Base-by-base conservation (phyloP, 2,797 vertebrate species). In the Arnoldichthys spilopterus region DNA sequence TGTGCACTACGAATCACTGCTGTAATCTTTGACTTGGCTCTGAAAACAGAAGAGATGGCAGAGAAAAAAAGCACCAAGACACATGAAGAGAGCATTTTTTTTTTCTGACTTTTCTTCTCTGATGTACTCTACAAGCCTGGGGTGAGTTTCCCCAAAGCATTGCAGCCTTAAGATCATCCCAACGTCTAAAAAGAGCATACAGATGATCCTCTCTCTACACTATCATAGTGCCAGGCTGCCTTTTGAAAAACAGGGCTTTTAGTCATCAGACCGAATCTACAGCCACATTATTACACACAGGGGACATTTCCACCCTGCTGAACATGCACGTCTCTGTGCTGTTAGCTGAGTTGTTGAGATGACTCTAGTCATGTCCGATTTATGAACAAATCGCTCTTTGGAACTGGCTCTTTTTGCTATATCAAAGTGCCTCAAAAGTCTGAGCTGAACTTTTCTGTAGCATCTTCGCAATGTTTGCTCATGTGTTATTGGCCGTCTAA, bases 151-250 rank as follows among this genome's bases (percentile, higher is more conserved):
- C n/a, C 49, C 37, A 64, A 56, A 72, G 58, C 58, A 54, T 5
- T 6, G 45, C 76, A 63, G 12, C 49, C 34, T 70, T 77, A 53
- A 69, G 56, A 47, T 26, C 67, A 69, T 49, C 40, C 32, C 66
- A 77, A n/a, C 18, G n/a, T 59, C 26, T 28, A 49, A 43, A 68
- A 68, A 68, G 45, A 67, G 24, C 40, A 47, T 67, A 49, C 43
- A 49, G 13, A 49, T 9, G 45, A 28, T 68, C 22, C 40, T 47
- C 28, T 32, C 58, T 18, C 58, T 16, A 18, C 30, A 32, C 30
- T 15, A 20, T 32, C 28, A 18, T 34, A 20, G 18, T 61, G 58
- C 53, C 9, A 12, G 24, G 26, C 26, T 54, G 53, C 56, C 34
- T 62, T 62, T 34, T 15, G 59, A 61, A 61, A 37, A 61, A 32